Conservation (phyloP, 2,888 invertebrate genomes). For the Lasioglossum lativentre region DNA sequence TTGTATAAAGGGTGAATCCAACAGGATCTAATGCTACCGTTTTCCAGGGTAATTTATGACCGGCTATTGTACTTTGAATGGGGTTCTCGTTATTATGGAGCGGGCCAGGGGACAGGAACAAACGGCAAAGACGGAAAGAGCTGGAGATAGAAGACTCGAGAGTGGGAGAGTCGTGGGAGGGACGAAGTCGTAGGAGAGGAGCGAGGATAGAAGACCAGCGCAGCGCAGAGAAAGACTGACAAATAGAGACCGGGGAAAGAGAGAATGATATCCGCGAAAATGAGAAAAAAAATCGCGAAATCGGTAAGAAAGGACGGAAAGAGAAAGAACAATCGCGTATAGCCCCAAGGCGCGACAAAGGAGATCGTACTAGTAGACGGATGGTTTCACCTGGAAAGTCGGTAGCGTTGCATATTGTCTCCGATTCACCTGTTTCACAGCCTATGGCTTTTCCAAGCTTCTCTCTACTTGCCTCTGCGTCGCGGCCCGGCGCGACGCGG, state of each 20-base stretch:
- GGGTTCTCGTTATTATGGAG: slow-evolving; percentile 49
- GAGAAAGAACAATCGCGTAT: slow-evolving; percentile 41
- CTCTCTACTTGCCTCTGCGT: neutral
- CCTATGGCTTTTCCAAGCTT: slow-evolving; percentile 51
- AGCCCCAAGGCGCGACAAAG: slow-evolving; percentile 46
- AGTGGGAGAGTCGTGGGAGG: neutral
- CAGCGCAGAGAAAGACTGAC: neutral
- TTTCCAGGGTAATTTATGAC: slow-evolving; percentile 74
- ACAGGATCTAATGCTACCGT: slow-evolving; percentile 74
- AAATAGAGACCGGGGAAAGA: slow-evolving; percentile 15
- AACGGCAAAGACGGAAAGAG: slow-evolving; percentile 45
- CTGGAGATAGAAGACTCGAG: slow-evolving; percentile 4
- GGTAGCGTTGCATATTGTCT: slow-evolving; percentile 70
- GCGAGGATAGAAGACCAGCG: neutral
- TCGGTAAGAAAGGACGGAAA: neutral
- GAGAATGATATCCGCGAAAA: neutral
- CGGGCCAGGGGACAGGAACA: slow-evolving; percentile 47
- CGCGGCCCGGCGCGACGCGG: neutral
- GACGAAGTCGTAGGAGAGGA: neutral
- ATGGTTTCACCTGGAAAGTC: slow-evolving; percentile 44
- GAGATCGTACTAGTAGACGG: slow-evolving; percentile 33
- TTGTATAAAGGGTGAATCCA: slow-evolving; percentile 76
- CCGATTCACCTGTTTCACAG: slow-evolving; percentile 68
- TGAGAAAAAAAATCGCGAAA: neutral
- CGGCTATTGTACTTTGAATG: slow-evolving; percentile 72